Percentiles rank a stretch among this genome's conserved stretches.
Conservation (phyloP, 2,888 invertebrate genomes). For the Melieria picta region DNA sequence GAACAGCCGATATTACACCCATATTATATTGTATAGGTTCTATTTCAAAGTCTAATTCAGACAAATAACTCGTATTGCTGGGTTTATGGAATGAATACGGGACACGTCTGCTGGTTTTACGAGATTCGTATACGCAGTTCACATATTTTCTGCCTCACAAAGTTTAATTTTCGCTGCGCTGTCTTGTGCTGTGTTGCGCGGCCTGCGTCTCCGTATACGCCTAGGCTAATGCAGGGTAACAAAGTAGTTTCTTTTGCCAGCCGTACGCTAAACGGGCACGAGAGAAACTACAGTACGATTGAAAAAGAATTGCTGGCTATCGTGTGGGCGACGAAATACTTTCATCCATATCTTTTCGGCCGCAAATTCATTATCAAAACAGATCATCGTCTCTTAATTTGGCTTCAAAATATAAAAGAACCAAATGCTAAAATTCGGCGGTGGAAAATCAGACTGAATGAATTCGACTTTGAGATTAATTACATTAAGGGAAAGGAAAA, state of each 20-base stretch:
- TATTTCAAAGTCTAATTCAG: no score
- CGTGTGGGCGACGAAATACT: constrained; percentile 26
- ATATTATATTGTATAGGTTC: no score
- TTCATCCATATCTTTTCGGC: constrained; percentile 18
- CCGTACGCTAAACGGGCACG: constrained; percentile 29
- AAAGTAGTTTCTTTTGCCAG: no score
- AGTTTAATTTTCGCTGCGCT: no score
- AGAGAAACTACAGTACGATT: constrained; percentile 32
- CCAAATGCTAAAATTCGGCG: constrained; percentile 26
- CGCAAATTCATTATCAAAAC: constrained; percentile 17
- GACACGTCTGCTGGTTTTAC: no score
- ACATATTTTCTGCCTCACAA: no score
- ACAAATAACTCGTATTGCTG: no score
- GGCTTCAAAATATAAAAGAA: constrained; percentile 20
- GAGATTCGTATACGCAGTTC: no score
- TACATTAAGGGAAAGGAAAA: constrained; percentile 35
- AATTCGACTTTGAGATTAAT: constrained; percentile 26
- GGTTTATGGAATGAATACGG: no score
- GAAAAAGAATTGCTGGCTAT: constrained; percentile 28
- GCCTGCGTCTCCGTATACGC: no score
- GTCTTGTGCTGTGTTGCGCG: no score
- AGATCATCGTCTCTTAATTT: constrained; percentile 16
- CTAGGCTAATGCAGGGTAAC: constrained; percentile 25
- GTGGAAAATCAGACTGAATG: constrained; percentile 30
- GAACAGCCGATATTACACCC: no score